Evolutionary conservation across 2,113 vertebrate species (phyloP), one percentile per base, ranked within the genome.

Genomic region (Notiomystis cincta): DNA sequence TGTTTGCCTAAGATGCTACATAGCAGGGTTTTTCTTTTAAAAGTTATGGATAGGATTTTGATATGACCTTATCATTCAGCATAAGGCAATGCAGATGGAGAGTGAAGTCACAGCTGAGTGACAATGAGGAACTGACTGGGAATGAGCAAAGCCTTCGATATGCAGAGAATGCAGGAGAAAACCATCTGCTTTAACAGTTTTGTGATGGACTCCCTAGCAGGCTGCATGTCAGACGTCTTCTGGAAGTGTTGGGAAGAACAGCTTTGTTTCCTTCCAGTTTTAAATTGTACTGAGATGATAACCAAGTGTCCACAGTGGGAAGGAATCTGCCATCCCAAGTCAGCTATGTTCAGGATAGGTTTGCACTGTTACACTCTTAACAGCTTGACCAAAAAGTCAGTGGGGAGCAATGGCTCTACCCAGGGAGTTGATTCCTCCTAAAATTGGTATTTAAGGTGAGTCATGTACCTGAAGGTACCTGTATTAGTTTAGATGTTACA

Each of bases 51-150:
- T 73, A 51, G 16, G 38, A 51, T 91, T 92, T 90, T 89, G 51
- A 53, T 87, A 42, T 85, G 70, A 93, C 93, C 89, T 84, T 89
- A 71, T 83, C 44, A 67, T 24, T 95, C 40, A 64, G n/a, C 94
- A 92, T 91, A 95, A 1, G 40, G 80, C 56, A 89, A 7, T 96
- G 31, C 96, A 96, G 94, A 89, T 95, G 91, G 93, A 96, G 84
- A 87, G n/a, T 24, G 57, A 60, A 93, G 51, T 60, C 11, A 5
- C 87, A 95, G 60, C 75, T 94, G 89, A 95, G 87, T 89, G 89
- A 93, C 83, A 89, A 10, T 17, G 76, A 92, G 67, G 54, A 90
- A 78, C 25, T 0, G 61, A 62, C 94, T 96, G 94, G 57, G 65
- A 96, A 96, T 89, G 94, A 96, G 91, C 91, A 94, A 91, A 79